These are phyloP conservation scores for Arothron firmamentum DNA, from an alignment of 2,113 vertebrate genomes.

Conservation along the genomic window DNA sequence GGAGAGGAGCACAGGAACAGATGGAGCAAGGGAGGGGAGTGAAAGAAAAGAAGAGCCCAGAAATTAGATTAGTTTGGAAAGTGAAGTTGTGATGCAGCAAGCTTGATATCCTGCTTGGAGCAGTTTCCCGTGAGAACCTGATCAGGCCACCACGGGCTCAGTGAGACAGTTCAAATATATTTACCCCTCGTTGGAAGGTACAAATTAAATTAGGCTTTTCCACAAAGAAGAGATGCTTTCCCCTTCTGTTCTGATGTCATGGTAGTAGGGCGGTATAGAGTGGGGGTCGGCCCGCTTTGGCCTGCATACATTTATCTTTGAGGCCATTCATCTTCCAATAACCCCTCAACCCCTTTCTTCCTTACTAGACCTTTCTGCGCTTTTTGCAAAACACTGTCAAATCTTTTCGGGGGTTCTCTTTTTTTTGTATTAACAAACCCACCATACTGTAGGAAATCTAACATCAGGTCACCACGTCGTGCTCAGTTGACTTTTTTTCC, in stretches of 20 bases:
- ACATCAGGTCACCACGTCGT: slow-evolving; percentile 25
- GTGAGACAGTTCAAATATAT: slow-evolving; percentile 96
- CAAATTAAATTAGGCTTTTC: slow-evolving; percentile 97
- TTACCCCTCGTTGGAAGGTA: slow-evolving; percentile 98
- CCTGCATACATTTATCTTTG: slow-evolving; percentile 90
- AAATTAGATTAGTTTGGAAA: slow-evolving; percentile 96
- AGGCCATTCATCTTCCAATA: slow-evolving; percentile 85
- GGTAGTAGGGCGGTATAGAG: slow-evolving; percentile 91
- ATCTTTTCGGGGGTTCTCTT: slow-evolving; percentile 74
- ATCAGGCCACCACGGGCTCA: slow-evolving; percentile 77
- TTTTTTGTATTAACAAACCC: slow-evolving; percentile 47
- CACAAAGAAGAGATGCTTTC: slow-evolving; percentile 98
- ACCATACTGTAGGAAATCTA: slow-evolving; percentile 7
- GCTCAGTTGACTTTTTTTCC: slow-evolving; percentile 10
- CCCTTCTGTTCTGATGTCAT: slow-evolving; percentile 99
- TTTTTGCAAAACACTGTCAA: slow-evolving; percentile 80
- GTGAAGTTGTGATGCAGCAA: slow-evolving; percentile 84
- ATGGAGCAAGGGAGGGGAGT: slow-evolving; percentile 72
- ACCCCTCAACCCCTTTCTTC: slow-evolving; percentile 71
- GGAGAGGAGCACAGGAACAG: slow-evolving; percentile 66
- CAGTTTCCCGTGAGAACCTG: slow-evolving; percentile 98
- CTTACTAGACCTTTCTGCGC: slow-evolving; percentile 73
- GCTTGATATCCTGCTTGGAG: slow-evolving; percentile 83
- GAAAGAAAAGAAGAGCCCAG: slow-evolving; percentile 78
- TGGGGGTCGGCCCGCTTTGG: slow-evolving; percentile 78